phyloP scores from a whole-genome alignment of 2,113 vertebrate species.

The Ctenodactylus gundi region DNA sequence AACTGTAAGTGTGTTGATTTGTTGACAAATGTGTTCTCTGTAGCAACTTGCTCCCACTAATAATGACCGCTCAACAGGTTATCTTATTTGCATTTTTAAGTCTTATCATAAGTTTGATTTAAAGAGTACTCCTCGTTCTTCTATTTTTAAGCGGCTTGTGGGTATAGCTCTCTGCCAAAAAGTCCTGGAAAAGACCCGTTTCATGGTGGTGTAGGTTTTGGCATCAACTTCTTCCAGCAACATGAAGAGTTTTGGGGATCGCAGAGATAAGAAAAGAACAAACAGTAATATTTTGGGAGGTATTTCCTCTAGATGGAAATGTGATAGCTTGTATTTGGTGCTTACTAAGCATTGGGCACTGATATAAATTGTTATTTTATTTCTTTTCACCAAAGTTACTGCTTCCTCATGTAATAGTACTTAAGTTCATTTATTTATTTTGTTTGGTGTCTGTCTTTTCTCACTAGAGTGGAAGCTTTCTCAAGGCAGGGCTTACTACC shows the following conservation, averaged over 20 bases:
- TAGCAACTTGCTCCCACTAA: background rate
- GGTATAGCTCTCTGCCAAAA: background rate
- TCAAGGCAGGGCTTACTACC: background rate
- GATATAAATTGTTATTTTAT: background rate
- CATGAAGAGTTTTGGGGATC: background rate
- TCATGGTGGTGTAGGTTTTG: background rate
- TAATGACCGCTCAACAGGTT: background rate
- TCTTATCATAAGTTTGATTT: background rate
- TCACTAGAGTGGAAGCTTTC: background rate
- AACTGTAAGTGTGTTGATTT: conserved; percentile 4
- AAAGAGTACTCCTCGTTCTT: background rate
- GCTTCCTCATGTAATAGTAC: background rate
- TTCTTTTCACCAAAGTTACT: background rate
- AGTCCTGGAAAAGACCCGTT: background rate
- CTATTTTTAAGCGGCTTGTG: background rate
- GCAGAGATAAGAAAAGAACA: background rate
- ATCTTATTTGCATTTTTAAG: conserved; percentile 55
- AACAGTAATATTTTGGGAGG: background rate
- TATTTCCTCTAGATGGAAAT: background rate
- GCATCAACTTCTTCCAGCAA: background rate
- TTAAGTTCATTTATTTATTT: background rate
- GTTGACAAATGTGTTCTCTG: conserved; percentile 10
- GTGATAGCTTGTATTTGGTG: background rate
- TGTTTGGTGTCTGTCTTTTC: background rate
- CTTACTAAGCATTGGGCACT: background rate